Evolutionary conservation across 1,140 invertebrate species (phyloP), one percentile per base, ranked within the genome.

Genomic region (Tetramorium simillimum): DNA sequence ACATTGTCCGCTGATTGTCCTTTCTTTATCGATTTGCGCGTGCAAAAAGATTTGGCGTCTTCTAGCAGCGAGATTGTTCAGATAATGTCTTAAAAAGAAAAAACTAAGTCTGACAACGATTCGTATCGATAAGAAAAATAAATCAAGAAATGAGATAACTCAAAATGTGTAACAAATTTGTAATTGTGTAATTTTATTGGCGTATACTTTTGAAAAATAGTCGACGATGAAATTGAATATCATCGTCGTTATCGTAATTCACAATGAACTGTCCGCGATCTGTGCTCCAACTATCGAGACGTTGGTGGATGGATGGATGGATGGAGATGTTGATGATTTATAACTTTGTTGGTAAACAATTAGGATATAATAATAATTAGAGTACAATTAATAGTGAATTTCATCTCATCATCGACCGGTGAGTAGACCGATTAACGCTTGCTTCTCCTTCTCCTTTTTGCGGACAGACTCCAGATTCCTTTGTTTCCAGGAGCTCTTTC

Each of bases 401-500:
- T 56, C 2, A 53, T 73, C 82, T 53, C 91, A 85, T 94, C 92
- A 95, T 91, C 93, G 93, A 33, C 95, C 94, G 7, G 97, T 97
- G 21, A 98, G 95, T 56, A 98, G 95, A 86, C 97, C 97, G 88
- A 98, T 96, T 5, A 98, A 94, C 0, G 97, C 96, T 69, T 97
- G 96, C 87, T 98, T 99, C 92, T 99, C 98, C 92, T 99, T 99
- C 92, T 99, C 98, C 93, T 99, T 99, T 94, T 99, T 99, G 76
- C 98, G 96, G 0, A 99, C 99, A 0, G 98, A 96, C 76, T 99
- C 99, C 3, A 99, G 95, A 93, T 98, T 98, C 82, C 99, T 96
- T 91, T 99, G 98, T 92, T 98, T 98, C 99, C 99, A 99, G 0
- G 97, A 97, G 93, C 99, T 99, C 95, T 99, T 99, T 3, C 99